These are phyloP conservation scores for Phaetusa simplex DNA, from an alignment of 2,113 vertebrate genomes.

Conservation along the genomic window DNA sequence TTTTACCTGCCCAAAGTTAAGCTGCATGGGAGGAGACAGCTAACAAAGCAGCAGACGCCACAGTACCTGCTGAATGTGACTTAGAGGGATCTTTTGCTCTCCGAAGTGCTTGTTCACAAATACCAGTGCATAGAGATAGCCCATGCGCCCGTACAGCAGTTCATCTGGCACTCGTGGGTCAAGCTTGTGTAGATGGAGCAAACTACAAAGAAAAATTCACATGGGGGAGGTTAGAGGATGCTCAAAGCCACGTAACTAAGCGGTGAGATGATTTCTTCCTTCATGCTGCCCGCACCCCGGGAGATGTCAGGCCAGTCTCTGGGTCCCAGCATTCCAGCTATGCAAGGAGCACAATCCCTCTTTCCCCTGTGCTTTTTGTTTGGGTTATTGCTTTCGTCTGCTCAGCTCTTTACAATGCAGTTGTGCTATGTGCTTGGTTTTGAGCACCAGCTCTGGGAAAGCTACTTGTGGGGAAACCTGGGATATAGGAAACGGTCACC, in stretches of 20 bases:
- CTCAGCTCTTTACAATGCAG: background rate
- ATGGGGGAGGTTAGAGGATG: background rate
- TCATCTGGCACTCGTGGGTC: slow-evolving; percentile 84
- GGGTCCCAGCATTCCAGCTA: background rate
- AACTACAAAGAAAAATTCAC: slow-evolving; percentile 70
- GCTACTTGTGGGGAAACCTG: background rate
- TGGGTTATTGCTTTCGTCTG: background rate
- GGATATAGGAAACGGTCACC: background rate
- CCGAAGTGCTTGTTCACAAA: slow-evolving; percentile 92
- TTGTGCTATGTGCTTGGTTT: background rate
- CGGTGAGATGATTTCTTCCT: background rate
- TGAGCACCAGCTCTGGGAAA: background rate
- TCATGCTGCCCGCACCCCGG: background rate
- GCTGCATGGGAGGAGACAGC: background rate
- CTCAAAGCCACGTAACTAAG: background rate
- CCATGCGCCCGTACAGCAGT: slow-evolving; percentile 89
- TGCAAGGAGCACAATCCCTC: background rate
- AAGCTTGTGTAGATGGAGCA: slow-evolving; percentile 83
- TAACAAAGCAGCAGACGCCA: background rate
- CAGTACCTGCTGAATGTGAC: slow-evolving; percentile 90
- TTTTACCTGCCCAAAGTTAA: background rate
- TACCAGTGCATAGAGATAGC: slow-evolving; percentile 87
- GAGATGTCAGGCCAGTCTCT: background rate
- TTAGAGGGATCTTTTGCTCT: slow-evolving; percentile 86
- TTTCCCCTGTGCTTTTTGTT: background rate